A percentile compares a stretch with the other conserved stretches of the same genome.
Conservation (phyloP, 1,140 invertebrate species). For the Brachionus calyciflorus region DNA sequence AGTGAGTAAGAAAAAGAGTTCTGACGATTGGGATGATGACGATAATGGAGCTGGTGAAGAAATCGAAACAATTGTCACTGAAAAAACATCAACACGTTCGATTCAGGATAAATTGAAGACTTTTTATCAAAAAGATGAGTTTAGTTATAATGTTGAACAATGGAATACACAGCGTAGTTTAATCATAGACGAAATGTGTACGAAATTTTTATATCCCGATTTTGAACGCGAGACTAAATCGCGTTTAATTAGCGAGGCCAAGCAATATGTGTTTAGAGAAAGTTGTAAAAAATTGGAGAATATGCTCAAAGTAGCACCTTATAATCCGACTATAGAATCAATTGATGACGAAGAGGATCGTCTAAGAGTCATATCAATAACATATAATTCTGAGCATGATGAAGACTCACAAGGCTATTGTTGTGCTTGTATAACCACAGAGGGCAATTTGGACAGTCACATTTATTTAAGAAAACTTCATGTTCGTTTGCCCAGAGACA, state of each 20-base stretch:
- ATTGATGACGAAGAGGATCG: constrained; percentile 74
- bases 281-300: constrained; percentile 31
- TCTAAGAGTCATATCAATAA: constrained; percentile 78
- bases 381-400: constrained; percentile 74
- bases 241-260: constrained; percentile 78
- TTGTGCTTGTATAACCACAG: constrained; percentile 15
- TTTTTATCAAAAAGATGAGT: constrained; percentile 73
- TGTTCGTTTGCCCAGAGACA: background rate
- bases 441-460: background rate
- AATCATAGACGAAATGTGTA: constrained; percentile 81
- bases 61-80: background rate
- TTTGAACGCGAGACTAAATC: constrained; percentile 80
- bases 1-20: background rate
- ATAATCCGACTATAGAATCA: background rate
- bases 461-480: constrained; percentile 15
- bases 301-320: constrained; percentile 8
- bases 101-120: constrained; percentile 49
- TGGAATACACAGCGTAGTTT: constrained; percentile 87
- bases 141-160: constrained; percentile 87
- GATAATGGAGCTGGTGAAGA: background rate
- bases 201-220: constrained; percentile 81
- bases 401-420: background rate
- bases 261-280: constrained; percentile 76
- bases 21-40: constrained; percentile 21
- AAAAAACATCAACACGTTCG: background rate